Evolutionary conservation across 2,113 vertebrate genomes (phyloP).

Genomic region (Macquaria ambigua): DNA sequence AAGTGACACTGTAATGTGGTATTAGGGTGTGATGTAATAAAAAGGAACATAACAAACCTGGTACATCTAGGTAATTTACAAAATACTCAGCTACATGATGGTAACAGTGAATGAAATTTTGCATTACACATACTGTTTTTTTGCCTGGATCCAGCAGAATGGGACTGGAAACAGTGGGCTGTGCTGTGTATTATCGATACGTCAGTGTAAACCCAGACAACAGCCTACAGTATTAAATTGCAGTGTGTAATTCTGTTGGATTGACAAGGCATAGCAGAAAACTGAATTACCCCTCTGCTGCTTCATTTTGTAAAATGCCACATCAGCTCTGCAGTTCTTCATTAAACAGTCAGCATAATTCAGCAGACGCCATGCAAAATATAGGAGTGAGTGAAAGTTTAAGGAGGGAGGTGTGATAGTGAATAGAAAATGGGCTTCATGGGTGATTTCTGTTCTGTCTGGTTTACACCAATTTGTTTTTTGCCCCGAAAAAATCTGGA

Average conservation of each 20-base stretch:
- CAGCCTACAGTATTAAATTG: conserved; percentile 9
- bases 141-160: neutral
- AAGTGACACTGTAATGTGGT: neutral
- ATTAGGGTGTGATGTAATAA: neutral
- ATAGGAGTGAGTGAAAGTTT: neutral
- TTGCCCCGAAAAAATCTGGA: neutral
- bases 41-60: neutral
- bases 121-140: too few species aligned
- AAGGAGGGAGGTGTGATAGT: neutral
- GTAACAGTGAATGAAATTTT: too few species aligned
- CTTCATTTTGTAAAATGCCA: conserved; percentile 27
- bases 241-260: conserved; percentile 1
- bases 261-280: conserved; percentile 26
- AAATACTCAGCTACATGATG: too few species aligned
- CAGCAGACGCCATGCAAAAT: neutral
- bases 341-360: conserved; percentile 12
- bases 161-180: neutral
- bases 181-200: neutral
- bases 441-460: neutral
- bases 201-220: neutral
- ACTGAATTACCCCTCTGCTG: neutral
- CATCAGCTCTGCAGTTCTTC: conserved; percentile 19
- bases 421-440: neutral
- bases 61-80: too few species aligned
- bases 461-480: neutral